Conservation (phyloP, 2,888 invertebrate genomes). For the Eurytoma californica region DNA sequence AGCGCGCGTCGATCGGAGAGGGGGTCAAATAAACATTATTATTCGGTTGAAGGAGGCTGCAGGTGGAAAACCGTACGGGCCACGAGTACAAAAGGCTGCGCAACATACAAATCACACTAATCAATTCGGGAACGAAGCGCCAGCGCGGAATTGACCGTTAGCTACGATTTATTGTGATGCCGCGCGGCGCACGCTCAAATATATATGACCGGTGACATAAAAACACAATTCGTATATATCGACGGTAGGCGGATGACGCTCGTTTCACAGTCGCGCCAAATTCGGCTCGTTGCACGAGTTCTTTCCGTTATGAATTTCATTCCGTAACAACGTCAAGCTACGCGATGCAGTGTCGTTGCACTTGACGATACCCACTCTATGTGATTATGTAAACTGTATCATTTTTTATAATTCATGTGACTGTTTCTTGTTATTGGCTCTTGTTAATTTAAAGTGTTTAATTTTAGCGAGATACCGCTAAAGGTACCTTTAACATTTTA, state of each 20-base stretch:
- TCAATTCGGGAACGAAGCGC: conserved; percentile 47
- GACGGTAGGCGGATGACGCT: conserved; percentile 48
- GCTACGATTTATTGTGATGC: conserved; percentile 46
- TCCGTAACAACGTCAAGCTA: conserved; percentile 27
- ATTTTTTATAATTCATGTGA: background rate
- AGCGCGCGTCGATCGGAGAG: background rate
- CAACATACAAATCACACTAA: conserved; percentile 41
- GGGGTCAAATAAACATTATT: conserved; percentile 8
- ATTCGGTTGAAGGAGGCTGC: background rate
- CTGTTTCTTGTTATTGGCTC: background rate
- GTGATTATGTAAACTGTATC: conserved; percentile 32
- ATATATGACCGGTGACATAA: conserved; percentile 49
- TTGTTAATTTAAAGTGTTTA: background rate
- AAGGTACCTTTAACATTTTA: background rate
- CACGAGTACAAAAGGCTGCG: background rate
- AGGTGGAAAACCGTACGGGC: background rate
- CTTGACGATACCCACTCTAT: conserved; percentile 25
- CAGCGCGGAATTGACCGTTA: conserved; percentile 46
- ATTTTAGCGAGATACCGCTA: background rate
- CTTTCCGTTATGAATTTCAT: conserved; percentile 51
- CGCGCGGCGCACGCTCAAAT: conserved; percentile 14
- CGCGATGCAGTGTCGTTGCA: conserved; percentile 44
- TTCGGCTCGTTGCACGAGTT: conserved; percentile 46
- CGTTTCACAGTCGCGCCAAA: conserved; percentile 57
- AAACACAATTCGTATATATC: conserved; percentile 53